phyloP scores from a whole-genome alignment of 2,113 vertebrate genomes.

The Motacilla tschutschensis region DNA sequence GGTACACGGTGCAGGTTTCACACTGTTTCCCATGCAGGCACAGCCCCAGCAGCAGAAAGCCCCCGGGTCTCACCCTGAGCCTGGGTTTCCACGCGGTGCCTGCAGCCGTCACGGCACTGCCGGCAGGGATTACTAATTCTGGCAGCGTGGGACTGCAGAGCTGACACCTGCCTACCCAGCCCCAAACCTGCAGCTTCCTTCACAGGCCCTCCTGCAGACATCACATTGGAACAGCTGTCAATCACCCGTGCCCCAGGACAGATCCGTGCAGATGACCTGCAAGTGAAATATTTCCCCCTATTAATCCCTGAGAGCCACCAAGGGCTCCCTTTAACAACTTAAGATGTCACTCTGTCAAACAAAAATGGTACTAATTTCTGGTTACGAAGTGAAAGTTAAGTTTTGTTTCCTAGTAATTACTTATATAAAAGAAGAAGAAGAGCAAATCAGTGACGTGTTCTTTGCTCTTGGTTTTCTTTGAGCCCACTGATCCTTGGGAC shows the following conservation, averaged over 20 bases:
- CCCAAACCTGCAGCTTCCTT: neutral
- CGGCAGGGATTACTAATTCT: neutral
- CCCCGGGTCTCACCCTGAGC: neutral
- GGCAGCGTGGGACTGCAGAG: neutral
- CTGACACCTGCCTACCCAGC: neutral
- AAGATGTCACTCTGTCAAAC: neutral
- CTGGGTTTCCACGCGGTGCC: neutral
- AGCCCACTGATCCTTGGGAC: neutral
- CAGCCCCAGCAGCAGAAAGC: neutral
- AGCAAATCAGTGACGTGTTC: neutral
- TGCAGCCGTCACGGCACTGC: neutral
- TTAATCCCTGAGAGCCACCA: neutral
- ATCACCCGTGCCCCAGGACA: neutral
- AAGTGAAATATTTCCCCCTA: neutral
- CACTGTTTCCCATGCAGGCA: fast-evolving
- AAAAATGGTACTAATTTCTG: slow-evolving; percentile 25
- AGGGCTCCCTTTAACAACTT: neutral
- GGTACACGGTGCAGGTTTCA: fast-evolving
- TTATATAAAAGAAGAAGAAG: neutral
- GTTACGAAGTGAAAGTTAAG: neutral
- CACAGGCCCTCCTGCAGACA: neutral
- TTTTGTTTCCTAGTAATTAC: slow-evolving; percentile 17
- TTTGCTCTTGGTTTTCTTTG: neutral
- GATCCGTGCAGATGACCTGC: neutral
- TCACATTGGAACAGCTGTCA: neutral